Evolutionary conservation across 1,140 invertebrate genomes (phyloP), one percentile per base, ranked within the genome.

Genomic region (Aphis craccivora): DNA sequence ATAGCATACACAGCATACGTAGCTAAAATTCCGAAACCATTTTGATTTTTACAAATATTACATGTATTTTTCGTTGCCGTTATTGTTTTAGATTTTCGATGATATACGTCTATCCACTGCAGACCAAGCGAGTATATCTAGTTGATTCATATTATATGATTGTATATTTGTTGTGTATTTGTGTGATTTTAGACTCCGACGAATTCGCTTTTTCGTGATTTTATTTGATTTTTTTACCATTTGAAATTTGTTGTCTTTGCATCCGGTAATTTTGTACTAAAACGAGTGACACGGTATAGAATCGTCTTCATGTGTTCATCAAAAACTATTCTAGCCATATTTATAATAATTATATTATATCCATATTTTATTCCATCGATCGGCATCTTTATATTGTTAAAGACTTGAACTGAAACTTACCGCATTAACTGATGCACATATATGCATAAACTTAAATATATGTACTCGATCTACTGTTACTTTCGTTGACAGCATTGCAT

Each of bases 181-280:
- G 60, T 1, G 30, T 14, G 18, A 5, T n/a, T 76, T 76, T n/a
- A 76, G 14, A 35, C 60, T 76, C 30, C 14, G 30, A 5, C 14
- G 14, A n/a, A 14, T 76, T 0, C n/a, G 60, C n/a, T n/a, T 76
- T 51, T 76, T 76, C 14, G 30, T 0, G 60, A 67, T 30, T 30
- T 67, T n/a, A 67, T n/a, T 67, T n/a, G 60, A 67, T 67, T 67
- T 67, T 67, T 67, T 67, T 67, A 67, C 25, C 60, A 67, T n/a
- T 11, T 11, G 30, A 67, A 67, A 67, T 67, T 30, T 11, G 60
- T 67, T 11, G 3, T 9, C 30, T n/a, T 11, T 30, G 30, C 9
- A 30, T 67, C 60, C 60, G 60, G 60, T 76, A 11, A n/a, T 76
- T 76, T 76, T 18, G 30, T n/a, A 11, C 60, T 76, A 14, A n/a